A percentile compares a stretch with the other conserved stretches of the same genome.
Evolutionary conservation across 2,797 vertebrate genomes (phyloP).

Genomic region (Vireo griseus): DNA sequence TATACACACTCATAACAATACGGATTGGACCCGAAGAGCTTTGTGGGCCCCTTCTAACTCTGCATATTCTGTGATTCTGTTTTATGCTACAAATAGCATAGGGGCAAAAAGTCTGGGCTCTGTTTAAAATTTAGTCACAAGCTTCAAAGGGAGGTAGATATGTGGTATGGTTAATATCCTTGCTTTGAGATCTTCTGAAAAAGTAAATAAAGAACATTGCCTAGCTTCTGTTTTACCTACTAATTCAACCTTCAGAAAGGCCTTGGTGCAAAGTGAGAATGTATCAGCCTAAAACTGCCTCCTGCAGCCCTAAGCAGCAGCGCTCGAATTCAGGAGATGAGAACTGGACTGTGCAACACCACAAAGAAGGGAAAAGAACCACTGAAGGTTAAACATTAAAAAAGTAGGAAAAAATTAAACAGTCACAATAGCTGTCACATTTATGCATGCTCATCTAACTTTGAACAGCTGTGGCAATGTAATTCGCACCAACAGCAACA

Average conservation of each 20-base stretch:
- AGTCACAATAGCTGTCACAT: background rate
- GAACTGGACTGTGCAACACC: background rate
- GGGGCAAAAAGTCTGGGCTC: background rate
- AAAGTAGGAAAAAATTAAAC: background rate
- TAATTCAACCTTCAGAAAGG: background rate
- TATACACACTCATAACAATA: background rate
- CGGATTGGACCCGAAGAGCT: background rate
- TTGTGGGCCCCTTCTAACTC: background rate
- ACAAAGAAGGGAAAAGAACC: background rate
- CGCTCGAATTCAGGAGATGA: background rate
- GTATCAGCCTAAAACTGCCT: background rate
- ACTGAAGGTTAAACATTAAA: background rate
- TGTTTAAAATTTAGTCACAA: background rate
- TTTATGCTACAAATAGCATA: background rate
- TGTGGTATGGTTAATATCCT: background rate
- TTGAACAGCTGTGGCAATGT: background rate
- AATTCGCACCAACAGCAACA: background rate
- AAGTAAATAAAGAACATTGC: background rate
- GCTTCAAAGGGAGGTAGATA: background rate
- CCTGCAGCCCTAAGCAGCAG: background rate
- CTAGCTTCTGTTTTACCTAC: background rate
- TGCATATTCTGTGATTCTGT: background rate
- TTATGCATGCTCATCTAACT: background rate
- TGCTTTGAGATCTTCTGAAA: background rate
- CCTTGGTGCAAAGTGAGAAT: background rate